Conservation (phyloP, 2,888 invertebrate species). For the Cecidostiba fungosa region DNA sequence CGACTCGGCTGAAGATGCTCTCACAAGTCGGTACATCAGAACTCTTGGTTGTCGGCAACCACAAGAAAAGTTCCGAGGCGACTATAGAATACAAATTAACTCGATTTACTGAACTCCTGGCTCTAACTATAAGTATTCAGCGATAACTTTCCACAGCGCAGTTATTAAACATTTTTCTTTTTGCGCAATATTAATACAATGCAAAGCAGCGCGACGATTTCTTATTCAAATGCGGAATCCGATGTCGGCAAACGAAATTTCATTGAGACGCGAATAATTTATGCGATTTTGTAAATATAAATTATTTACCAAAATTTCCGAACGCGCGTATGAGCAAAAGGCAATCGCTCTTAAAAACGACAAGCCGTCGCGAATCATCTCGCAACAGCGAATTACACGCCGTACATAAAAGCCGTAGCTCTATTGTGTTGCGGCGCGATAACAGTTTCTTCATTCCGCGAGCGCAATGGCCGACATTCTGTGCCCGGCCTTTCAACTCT, state of each 20-base stretch:
- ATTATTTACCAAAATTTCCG: no score
- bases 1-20: constrained; percentile 54
- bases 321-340: background rate
- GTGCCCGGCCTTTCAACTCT: constrained; percentile 51
- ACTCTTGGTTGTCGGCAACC: constrained; percentile 58
- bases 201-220: background rate
- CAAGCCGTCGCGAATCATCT: background rate
- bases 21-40: constrained; percentile 61
- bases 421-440: constrained; percentile 5
- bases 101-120: background rate
- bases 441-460: constrained; percentile 51
- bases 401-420: background rate
- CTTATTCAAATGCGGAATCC: background rate
- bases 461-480: constrained; percentile 56
- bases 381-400: background rate
- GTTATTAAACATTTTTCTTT: background rate
- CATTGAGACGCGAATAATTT: background rate
- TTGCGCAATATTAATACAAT: background rate
- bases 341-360: background rate
- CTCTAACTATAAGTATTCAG: background rate
- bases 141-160: background rate
- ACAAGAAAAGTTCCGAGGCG: constrained; percentile 68
- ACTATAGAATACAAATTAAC: constrained; percentile 50
- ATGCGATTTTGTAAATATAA: no score
- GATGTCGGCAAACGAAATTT: background rate